These are phyloP conservation scores for Barbus barbus DNA, from an alignment of 2,113 vertebrate species.

Conservation along the genomic window DNA sequence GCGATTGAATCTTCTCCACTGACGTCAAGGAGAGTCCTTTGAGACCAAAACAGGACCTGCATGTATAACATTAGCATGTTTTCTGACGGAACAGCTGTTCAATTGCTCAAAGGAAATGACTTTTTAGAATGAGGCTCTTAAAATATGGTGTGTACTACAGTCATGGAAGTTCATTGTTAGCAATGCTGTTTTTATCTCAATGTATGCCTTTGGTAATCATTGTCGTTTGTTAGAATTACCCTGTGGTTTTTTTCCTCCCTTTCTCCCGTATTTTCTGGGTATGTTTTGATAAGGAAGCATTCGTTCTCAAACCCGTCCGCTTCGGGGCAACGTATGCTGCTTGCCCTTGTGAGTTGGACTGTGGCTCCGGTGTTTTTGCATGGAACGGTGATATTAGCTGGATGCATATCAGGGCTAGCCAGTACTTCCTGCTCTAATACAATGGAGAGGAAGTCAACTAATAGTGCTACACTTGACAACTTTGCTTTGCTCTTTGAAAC, in stretches of 20 bases:
- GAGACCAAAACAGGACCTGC: not conserved
- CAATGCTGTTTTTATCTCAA: slow-evolving; percentile 24
- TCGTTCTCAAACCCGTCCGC: slow-evolving; percentile 64
- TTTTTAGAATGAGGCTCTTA: slow-evolving; percentile 16
- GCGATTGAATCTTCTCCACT: slow-evolving; percentile 11
- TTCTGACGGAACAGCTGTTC: slow-evolving; percentile 17
- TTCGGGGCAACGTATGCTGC: slow-evolving; percentile 43
- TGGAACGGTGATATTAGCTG: slow-evolving; percentile 60
- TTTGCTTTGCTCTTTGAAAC: slow-evolving; percentile 51
- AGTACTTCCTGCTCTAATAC: slow-evolving; percentile 76
- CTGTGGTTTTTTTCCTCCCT: slow-evolving; percentile 59
- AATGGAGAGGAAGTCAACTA: slow-evolving; percentile 73
- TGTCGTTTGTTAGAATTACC: slow-evolving; percentile 2
- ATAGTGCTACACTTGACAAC: slow-evolving; percentile 62
- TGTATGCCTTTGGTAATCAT: slow-evolving; percentile 8
- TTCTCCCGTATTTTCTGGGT: slow-evolving; percentile 67
- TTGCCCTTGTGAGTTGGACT: slow-evolving; percentile 54
- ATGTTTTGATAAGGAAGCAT: slow-evolving; percentile 72
- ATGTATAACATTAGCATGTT: slow-evolving; percentile 19
- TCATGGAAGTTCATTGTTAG: slow-evolving; percentile 18
- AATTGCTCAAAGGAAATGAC: slow-evolving; percentile 37
- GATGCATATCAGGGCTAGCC: slow-evolving; percentile 74
- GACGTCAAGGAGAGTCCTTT: no score
- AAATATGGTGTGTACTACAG: not conserved
- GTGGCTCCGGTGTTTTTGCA: slow-evolving; percentile 55